Evolutionary conservation across 2,888 invertebrate genomes (phyloP).

Genomic region (Lasioglossum lativentre): DNA sequence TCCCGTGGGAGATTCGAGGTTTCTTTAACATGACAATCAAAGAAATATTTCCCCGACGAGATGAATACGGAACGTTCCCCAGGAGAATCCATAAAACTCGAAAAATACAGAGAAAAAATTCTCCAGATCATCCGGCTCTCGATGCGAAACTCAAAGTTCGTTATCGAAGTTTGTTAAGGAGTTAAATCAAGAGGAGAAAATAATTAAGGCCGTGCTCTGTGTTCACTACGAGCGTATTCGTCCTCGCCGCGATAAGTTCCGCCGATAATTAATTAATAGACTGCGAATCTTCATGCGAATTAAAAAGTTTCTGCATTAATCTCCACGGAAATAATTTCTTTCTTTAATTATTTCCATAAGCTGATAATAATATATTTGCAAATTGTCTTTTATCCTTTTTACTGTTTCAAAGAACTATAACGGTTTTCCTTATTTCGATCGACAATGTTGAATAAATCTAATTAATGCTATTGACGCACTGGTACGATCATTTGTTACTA

Average conservation of each 20-base stretch:
- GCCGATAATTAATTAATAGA: background rate
- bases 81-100: background rate
- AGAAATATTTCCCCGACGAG: background rate
- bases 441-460: no score
- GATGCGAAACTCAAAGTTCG: background rate
- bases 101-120: background rate
- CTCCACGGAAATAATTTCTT: background rate
- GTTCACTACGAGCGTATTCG: constrained; percentile 24
- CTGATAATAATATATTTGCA: background rate
- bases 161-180: background rate
- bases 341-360: background rate
- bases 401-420: no score
- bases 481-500: no score
- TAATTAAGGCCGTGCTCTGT: constrained; percentile 39
- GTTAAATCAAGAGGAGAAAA: background rate
- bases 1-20: background rate
- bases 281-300: background rate
- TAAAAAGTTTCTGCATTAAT: background rate
- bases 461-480: no score
- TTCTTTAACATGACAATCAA: constrained; percentile 22
- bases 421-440: no score
- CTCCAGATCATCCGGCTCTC: background rate
- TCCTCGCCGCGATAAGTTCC: background rate
- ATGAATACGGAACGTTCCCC: background rate
- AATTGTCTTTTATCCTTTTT: background rate